Percentiles rank a stretch among this genome's conserved stretches.
Evolutionary conservation across 2,113 vertebrate genomes (phyloP).

Genomic region (Semnornis frantzii): DNA sequence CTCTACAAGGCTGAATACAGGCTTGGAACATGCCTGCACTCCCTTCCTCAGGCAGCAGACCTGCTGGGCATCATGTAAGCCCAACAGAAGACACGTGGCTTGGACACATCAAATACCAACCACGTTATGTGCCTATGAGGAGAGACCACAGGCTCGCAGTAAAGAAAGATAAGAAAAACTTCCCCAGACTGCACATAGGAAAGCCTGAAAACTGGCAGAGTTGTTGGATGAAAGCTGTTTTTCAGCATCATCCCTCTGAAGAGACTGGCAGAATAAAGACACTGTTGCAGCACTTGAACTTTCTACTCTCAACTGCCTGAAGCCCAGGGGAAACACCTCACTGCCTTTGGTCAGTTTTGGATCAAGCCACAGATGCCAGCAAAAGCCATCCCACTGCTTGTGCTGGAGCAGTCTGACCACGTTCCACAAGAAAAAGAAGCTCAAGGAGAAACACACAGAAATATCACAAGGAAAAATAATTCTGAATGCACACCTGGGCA

Average conservation of each 20-base stretch:
- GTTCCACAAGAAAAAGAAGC: neutral
- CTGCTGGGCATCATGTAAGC: neutral
- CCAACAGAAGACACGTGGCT: neutral
- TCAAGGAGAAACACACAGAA: neutral
- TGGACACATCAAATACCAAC: neutral
- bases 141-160: neutral
- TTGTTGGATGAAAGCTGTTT: neutral
- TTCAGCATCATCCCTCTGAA: conserved; percentile 15
- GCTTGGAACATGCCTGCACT: neutral
- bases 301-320: neutral
- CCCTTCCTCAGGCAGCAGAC: neutral
- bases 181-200: neutral
- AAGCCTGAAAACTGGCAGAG: conserved; percentile 15
- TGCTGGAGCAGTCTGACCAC: neutral
- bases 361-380: conserved; percentile 4
- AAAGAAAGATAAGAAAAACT: neutral
- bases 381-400: neutral
- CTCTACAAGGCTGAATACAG: neutral
- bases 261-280: neutral
- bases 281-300: neutral
- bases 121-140: neutral
- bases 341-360: conserved; percentile 17
- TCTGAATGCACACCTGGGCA: neutral
- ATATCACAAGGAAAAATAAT: conserved; percentile 12
- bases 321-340: neutral